These are phyloP conservation scores for Pseudorasbora parva DNA, from an alignment of 2,113 vertebrate species.

Conservation along the genomic window DNA sequence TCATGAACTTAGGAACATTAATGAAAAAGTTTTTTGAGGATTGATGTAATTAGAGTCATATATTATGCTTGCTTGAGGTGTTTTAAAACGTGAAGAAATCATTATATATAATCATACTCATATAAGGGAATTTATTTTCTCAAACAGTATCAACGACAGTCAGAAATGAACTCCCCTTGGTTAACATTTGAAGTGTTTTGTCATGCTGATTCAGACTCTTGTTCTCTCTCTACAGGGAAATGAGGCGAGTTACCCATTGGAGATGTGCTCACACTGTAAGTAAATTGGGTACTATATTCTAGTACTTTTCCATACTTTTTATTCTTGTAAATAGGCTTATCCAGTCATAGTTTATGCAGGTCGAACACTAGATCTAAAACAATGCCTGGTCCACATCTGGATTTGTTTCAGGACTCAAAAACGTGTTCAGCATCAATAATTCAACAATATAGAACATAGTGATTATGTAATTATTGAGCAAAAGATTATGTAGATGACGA, in stretches of 20 bases:
- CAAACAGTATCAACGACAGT: neutral
- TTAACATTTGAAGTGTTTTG: neutral
- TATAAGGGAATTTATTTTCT: neutral
- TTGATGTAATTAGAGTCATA: no score
- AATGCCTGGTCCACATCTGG: neutral
- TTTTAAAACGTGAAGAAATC: neutral
- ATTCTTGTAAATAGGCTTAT: neutral
- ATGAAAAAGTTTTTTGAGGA: no score
- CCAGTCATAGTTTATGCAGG: neutral
- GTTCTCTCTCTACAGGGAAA: conserved; percentile 84
- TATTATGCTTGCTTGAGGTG: neutral
- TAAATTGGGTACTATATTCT: conserved; percentile 57
- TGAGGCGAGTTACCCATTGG: conserved; percentile 95
- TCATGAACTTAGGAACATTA: neutral
- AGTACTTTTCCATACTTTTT: neutral
- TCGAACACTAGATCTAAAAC: neutral
- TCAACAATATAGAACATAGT: neutral
- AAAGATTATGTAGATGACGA: neutral
- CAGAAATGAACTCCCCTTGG: no score
- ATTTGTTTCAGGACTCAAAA: no score
- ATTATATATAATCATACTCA: neutral
- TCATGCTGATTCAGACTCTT: conserved; percentile 33
- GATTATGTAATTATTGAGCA: conserved; percentile 4
- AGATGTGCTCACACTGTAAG: conserved; percentile 99
- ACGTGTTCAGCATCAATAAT: neutral